A percentile compares a stretch with the other conserved stretches of the same genome.
phyloP scores from a whole-genome alignment of 2,113 vertebrate species.

The Caretta caretta region DNA sequence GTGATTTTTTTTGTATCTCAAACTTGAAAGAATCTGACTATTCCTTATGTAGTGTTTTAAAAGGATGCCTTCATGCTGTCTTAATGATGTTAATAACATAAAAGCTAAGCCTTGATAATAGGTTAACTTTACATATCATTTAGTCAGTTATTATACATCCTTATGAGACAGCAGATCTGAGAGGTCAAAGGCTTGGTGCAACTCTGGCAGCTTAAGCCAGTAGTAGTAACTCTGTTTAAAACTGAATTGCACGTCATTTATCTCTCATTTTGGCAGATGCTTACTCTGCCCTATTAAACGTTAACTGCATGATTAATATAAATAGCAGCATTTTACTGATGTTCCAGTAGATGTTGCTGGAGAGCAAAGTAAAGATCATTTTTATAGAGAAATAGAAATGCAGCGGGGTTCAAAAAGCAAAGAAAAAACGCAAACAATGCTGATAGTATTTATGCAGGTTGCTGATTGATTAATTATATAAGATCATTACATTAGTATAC shows the following conservation, averaged over 20 bases:
- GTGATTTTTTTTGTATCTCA: background rate
- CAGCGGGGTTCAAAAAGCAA: conserved; percentile 71
- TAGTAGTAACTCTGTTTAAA: background rate
- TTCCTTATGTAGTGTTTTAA: background rate
- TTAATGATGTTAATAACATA: background rate
- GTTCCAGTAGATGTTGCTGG: conserved; percentile 89
- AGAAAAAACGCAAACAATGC: conserved; percentile 60
- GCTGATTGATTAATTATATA: conserved; percentile 73
- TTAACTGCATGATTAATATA: conserved; percentile 81
- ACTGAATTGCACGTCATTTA: background rate
- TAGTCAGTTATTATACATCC: background rate
- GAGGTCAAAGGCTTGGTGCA: background rate
- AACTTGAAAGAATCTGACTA: background rate
- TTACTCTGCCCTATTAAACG: conserved; percentile 68
- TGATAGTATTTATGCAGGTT: conserved; percentile 67
- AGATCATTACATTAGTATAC: conserved; percentile 69
- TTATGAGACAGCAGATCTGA: background rate
- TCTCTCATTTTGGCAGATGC: conserved; percentile 65
- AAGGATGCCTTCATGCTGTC: conserved; percentile 26
- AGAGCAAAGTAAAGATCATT: conserved; percentile 84
- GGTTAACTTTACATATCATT: background rate
- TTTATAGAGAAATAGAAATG: conserved; percentile 67
- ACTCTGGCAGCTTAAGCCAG: background rate
- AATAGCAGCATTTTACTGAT: conserved; percentile 82
- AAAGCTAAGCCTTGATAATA: background rate